Evolutionary conservation across 2,113 vertebrate species (phyloP).

Genomic region (human (Homo sapiens)): GRCh38 chr1:55593501-55594000

Average conservation of each 20-base stretch:
- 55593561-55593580: background rate
- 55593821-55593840: background rate
- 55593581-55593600: background rate
- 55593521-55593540: background rate
- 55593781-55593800: background rate
- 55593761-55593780: background rate
- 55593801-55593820: background rate
- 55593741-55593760: background rate
- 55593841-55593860: background rate
- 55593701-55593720: background rate
- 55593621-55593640: background rate
- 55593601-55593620: background rate
- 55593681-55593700: background rate
- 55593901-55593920: background rate
- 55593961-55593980: background rate
- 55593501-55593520: background rate
- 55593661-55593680: background rate
- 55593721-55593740: background rate
- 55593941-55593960: background rate
- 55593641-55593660: background rate
- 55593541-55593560: slow-evolving; percentile 20
- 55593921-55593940: background rate
- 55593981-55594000: background rate
- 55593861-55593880: background rate
- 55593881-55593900: background rate